Evolutionary conservation across 2,888 invertebrate species (phyloP).

Genomic region (Nomada fabriciana): DNA sequence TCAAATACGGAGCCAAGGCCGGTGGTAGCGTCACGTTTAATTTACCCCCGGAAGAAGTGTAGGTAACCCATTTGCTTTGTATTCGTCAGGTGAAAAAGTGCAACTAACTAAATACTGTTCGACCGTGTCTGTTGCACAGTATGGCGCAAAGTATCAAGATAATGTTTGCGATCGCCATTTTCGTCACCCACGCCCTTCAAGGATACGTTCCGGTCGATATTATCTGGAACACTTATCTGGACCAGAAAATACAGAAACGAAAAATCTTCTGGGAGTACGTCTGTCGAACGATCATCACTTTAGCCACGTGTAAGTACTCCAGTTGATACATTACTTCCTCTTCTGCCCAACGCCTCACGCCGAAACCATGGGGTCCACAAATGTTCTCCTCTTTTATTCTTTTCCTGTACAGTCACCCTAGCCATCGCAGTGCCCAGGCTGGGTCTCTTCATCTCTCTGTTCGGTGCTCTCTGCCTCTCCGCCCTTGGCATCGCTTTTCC

Average conservation of each 20-base stretch:
- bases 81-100: background rate
- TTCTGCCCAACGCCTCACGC: no score
- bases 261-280: conserved; percentile 85
- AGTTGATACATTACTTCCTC: background rate
- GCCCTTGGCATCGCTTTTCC: conserved; percentile 91
- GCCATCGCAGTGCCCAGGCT: conserved; percentile 90
- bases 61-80: conserved; percentile 75
- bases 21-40: conserved; percentile 93
- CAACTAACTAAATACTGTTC: background rate
- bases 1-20: conserved; percentile 90
- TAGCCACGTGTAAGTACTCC: conserved; percentile 87
- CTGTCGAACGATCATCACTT: conserved; percentile 85
- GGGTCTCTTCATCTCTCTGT: conserved; percentile 90
- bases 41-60: conserved; percentile 87
- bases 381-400: no score
- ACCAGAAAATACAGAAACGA: conserved; percentile 78
- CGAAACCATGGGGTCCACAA: no score
- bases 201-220: conserved; percentile 95
- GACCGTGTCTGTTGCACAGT: conserved; percentile 81
- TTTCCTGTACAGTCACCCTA: conserved; percentile 88
- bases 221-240: conserved; percentile 87
- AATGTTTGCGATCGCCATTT: conserved; percentile 89
- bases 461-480: conserved; percentile 90
- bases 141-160: conserved; percentile 88
- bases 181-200: conserved; percentile 94